Evolutionary conservation across 1,140 invertebrate species (phyloP).

Genomic region (Yoshiicerus persimilis): DNA sequence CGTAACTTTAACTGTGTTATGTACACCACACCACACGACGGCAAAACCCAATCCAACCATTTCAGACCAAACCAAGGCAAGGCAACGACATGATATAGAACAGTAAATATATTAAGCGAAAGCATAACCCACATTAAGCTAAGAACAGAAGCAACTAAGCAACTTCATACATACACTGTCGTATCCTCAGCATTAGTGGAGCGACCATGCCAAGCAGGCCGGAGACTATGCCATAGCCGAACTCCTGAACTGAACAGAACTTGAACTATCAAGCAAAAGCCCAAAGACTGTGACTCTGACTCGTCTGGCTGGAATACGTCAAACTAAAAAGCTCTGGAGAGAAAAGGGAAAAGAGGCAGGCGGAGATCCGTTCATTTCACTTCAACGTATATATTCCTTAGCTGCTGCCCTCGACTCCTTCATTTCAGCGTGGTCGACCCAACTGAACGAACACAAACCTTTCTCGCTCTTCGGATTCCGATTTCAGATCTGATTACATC

Average conservation of each 20-base stretch:
- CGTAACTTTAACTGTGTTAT: background rate
- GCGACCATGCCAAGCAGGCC: background rate
- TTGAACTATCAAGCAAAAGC: background rate
- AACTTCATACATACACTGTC: too few species aligned
- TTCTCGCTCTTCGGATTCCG: background rate
- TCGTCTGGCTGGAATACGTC: background rate
- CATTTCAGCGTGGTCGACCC: constrained; percentile 12
- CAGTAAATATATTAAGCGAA: background rate
- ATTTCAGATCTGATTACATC: background rate
- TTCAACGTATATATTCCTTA: background rate
- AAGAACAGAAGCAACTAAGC: background rate
- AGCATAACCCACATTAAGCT: background rate
- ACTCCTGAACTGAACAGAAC: background rate
- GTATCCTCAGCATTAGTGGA: background rate
- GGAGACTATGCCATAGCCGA: too few species aligned
- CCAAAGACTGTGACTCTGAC: background rate
- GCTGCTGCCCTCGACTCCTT: background rate
- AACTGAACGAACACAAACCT: background rate
- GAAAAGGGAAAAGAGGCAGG: background rate
- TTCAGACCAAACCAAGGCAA: background rate
- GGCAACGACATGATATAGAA: background rate
- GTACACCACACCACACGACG: background rate
- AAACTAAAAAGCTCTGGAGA: background rate
- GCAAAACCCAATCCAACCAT: background rate
- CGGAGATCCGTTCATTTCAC: background rate